Conservation (phyloP, 2,797 vertebrate genomes). For the Danio albolineatus region DNA sequence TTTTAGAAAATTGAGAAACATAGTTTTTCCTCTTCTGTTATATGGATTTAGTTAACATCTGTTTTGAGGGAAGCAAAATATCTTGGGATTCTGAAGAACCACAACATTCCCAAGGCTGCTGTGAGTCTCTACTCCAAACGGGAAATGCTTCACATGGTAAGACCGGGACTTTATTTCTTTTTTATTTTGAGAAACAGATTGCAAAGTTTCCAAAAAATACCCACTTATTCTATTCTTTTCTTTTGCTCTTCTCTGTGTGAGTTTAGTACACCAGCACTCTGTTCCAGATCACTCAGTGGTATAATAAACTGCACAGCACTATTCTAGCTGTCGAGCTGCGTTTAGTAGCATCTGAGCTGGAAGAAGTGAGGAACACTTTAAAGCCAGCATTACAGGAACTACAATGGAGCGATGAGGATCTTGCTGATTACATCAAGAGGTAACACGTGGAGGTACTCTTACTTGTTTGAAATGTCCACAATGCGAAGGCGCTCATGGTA, state of each 20-base stretch:
- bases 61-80: constrained; percentile 81
- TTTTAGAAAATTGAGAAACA: neutral
- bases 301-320: constrained; percentile 77
- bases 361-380: constrained; percentile 70
- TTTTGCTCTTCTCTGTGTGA: constrained; percentile 33
- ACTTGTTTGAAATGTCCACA: neutral
- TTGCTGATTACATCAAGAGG: constrained; percentile 78
- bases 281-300: constrained; percentile 77
- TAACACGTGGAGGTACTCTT: constrained; percentile 17
- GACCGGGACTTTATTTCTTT: constrained; percentile 33
- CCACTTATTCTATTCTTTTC: constrained; percentile 4
- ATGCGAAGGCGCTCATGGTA: neutral
- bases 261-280: constrained; percentile 74
- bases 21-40: constrained; percentile 9
- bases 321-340: constrained; percentile 76
- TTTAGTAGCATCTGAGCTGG: constrained; percentile 72
- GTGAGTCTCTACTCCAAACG: constrained; percentile 77
- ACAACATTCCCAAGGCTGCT: constrained; percentile 76
- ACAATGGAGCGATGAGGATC: constrained; percentile 76
- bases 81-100: constrained; percentile 76
- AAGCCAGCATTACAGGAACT: constrained; percentile 71
- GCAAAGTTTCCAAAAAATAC: neutral
- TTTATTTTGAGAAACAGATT: constrained; percentile 6
- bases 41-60: constrained; percentile 74
- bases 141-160: constrained; percentile 77